These are phyloP conservation scores for Hyaena hyaena DNA, from an alignment of 2,113 vertebrate species.

Conservation along the genomic window DNA sequence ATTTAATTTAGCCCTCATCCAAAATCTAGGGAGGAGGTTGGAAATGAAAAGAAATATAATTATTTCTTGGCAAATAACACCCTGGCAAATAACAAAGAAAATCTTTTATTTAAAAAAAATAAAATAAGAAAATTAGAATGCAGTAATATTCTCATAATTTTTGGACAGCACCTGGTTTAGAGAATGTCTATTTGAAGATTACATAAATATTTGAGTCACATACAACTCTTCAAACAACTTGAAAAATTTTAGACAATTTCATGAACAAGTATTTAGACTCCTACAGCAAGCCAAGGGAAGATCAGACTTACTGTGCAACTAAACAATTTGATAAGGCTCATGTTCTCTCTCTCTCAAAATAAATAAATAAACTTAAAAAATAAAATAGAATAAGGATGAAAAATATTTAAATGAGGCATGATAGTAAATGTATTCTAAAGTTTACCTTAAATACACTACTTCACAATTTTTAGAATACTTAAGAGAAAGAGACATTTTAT, in stretches of 20 bases:
- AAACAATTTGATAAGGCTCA: neutral
- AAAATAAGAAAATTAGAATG: neutral
- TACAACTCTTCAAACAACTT: neutral
- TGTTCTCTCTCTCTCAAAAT: no score
- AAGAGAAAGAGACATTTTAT: neutral
- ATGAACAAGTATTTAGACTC: neutral
- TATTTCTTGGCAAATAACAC: neutral
- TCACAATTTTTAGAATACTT: neutral
- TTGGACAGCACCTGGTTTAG: neutral
- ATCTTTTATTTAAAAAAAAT: neutral
- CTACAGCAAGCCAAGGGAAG: neutral
- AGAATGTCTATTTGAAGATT: neutral
- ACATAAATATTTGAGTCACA: neutral
- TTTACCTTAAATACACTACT: neutral
- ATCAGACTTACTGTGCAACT: neutral
- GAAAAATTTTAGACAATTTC: neutral
- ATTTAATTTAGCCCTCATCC: neutral
- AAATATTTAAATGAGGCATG: neutral
- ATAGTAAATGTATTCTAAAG: neutral
- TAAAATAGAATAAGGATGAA: neutral
- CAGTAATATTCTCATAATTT: neutral
- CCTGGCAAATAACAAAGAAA: neutral
- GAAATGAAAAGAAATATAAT: neutral
- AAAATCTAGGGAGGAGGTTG: neutral
- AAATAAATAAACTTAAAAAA: no score